These are phyloP conservation scores for Sialis fuliginosa DNA, from an alignment of 2,888 invertebrate species.

Conservation along the genomic window DNA sequence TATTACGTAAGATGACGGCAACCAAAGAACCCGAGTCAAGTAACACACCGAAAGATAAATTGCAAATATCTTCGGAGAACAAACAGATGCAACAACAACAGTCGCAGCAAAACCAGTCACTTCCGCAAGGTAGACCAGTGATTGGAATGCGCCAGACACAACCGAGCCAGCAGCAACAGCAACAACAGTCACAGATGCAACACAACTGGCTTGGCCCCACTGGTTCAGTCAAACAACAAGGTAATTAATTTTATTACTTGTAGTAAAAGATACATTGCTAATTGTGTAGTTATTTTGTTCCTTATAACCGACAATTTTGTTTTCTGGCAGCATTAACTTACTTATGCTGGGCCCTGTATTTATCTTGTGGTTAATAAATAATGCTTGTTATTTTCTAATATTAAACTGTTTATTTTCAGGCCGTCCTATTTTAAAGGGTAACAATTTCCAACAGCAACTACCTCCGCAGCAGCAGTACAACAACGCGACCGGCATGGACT, in stretches of 20 bases:
- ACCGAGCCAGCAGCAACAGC: constrained; percentile 11
- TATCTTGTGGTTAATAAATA: too few relatives aligned
- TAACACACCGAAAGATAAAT: constrained; percentile 7
- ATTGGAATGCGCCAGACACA: constrained; percentile 19
- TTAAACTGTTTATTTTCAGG: constrained; percentile 18
- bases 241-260: constrained; percentile 6
- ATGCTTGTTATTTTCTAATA: background rate
- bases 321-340: too few relatives aligned
- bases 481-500: too few relatives aligned
- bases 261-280: constrained; percentile 4
- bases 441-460: constrained; percentile 19
- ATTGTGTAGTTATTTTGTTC: background rate
- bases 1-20: constrained; percentile 85
- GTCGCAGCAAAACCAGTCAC: constrained; percentile 7
- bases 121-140: constrained; percentile 21
- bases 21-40: constrained; percentile 56
- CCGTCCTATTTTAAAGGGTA: constrained; percentile 39
- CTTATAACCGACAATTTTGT: too few relatives aligned
- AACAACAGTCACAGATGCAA: constrained; percentile 14
- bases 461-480: constrained; percentile 11
- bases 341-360: too few relatives aligned
- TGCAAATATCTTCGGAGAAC: constrained; percentile 11
- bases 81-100: constrained; percentile 12
- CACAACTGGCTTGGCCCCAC: constrained; percentile 4
- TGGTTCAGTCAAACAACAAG: constrained; percentile 13